Evolutionary conservation across 2,113 vertebrate species (phyloP).

Genomic region (Otocyon megalotis): DNA sequence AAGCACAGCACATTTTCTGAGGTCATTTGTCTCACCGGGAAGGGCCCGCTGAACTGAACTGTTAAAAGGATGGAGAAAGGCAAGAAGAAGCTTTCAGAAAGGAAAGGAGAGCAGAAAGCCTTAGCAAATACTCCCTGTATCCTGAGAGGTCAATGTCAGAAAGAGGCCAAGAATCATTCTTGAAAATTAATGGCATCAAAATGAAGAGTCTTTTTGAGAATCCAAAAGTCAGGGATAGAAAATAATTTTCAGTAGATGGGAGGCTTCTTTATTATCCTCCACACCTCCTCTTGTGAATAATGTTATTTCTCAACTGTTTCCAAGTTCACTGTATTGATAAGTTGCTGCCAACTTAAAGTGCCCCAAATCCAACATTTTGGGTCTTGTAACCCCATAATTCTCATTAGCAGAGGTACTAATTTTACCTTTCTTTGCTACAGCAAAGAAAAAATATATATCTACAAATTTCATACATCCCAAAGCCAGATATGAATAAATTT

Average conservation of each 20-base stretch:
- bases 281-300: not conserved
- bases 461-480: not conserved
- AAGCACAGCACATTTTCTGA: constrained; percentile 60
- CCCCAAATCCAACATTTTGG: not conserved
- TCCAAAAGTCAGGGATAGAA: not conserved
- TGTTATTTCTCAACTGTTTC: constrained; percentile 26
- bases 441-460: not conserved
- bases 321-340: constrained; percentile 11
- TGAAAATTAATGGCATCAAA: constrained; percentile 48
- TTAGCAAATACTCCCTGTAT: constrained; percentile 49
- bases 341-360: constrained; percentile 17
- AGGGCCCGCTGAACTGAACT: constrained; percentile 23
- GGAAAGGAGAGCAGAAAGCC: constrained; percentile 4
- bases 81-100: constrained; percentile 53
- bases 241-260: constrained; percentile 14
- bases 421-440: not conserved
- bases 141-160: not conserved
- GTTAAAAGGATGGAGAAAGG: constrained; percentile 45
- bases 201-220: constrained; percentile 27
- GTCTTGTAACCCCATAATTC: not conserved
- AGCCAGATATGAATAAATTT: constrained; percentile 18
- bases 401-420: constrained; percentile 44
- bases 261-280: constrained; percentile 3
- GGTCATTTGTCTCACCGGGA: constrained; percentile 63
- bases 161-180: not conserved